Evolutionary conservation across 2,888 invertebrate genomes (phyloP).

Genomic region (Seira sanloemensis): DNA sequence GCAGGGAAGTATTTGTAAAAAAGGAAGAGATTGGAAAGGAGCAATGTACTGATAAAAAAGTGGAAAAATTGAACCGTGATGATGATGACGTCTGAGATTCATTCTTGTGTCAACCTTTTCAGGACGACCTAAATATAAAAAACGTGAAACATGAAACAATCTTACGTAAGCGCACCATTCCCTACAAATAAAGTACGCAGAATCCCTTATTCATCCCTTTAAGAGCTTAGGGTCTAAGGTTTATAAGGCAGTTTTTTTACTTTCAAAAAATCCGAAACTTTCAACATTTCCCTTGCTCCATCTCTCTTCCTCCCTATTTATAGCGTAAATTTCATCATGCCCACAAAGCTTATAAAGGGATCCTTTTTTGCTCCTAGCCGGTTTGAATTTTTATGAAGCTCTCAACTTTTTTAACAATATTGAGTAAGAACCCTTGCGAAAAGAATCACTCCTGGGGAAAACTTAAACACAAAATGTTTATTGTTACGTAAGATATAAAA

Average conservation of each 20-base stretch:
- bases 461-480: background rate
- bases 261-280: slow-evolving; percentile 53
- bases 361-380: slow-evolving; percentile 17
- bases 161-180: slow-evolving; percentile 13
- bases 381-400: slow-evolving; percentile 38
- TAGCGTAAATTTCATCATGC: slow-evolving; percentile 44
- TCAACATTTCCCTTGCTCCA: slow-evolving; percentile 30
- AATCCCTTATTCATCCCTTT: slow-evolving; percentile 14
- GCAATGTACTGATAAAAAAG: slow-evolving; percentile 41
- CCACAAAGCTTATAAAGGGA: slow-evolving; percentile 20
- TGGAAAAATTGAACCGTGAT: background rate
- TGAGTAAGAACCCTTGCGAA: background rate
- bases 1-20: slow-evolving; percentile 25
- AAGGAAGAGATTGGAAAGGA: slow-evolving; percentile 1
- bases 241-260: slow-evolving; percentile 33
- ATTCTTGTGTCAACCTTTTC: slow-evolving; percentile 45
- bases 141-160: slow-evolving; percentile 31
- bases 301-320: slow-evolving; percentile 54
- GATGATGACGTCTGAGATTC: slow-evolving; percentile 35
- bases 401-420: slow-evolving; percentile 48
- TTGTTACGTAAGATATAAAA: background rate
- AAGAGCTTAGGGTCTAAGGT: background rate
- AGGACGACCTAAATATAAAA: background rate
- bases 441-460: background rate
- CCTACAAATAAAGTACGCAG: too few relatives aligned